Percentiles rank a stretch among this genome's conserved stretches.
These are phyloP conservation scores for Amiota communis DNA, from an alignment of 2,888 invertebrate species.

Conservation along the genomic window DNA sequence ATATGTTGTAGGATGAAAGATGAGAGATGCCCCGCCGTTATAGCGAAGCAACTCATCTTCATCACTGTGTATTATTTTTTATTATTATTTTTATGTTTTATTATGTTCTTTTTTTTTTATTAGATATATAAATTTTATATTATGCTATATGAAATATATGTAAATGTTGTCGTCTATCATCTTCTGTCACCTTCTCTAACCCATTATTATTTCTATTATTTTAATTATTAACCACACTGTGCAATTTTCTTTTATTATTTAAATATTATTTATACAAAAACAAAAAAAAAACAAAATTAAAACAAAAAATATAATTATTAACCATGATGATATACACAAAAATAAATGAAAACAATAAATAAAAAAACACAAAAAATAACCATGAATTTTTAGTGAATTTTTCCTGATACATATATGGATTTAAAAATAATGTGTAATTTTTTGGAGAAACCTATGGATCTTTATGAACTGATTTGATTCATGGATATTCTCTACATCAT, in stretches of 20 bases:
- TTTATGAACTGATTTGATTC: neutral
- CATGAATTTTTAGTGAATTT: slow-evolving; percentile 58
- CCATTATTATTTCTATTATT: slow-evolving; percentile 8
- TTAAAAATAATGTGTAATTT: neutral
- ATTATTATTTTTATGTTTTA: neutral
- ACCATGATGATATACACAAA: slow-evolving; percentile 39
- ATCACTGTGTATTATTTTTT: slow-evolving; percentile 1
- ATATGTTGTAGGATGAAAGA: neutral
- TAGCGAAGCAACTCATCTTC: neutral
- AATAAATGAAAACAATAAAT: slow-evolving; percentile 42
- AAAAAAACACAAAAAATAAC: slow-evolving; percentile 32
- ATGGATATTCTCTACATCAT: too few relatives aligned
- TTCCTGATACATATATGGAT: slow-evolving; percentile 58
- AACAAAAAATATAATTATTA: slow-evolving; percentile 43
- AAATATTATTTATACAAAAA: slow-evolving; percentile 43
- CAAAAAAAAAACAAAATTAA: slow-evolving; percentile 34
- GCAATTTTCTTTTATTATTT: slow-evolving; percentile 51
- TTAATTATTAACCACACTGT: slow-evolving; percentile 45
- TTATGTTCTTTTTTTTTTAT: neutral
- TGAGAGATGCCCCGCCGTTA: too few relatives aligned
- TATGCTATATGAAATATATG: neutral
- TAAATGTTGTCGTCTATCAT: neutral
- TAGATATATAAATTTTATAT: neutral
- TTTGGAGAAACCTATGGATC: neutral
- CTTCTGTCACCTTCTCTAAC: slow-evolving; percentile 10